Percentiles rank a stretch among this genome's conserved stretches.
Evolutionary conservation across 2,888 invertebrate species (phyloP).

Genomic region (Cyclophora albipunctata): DNA sequence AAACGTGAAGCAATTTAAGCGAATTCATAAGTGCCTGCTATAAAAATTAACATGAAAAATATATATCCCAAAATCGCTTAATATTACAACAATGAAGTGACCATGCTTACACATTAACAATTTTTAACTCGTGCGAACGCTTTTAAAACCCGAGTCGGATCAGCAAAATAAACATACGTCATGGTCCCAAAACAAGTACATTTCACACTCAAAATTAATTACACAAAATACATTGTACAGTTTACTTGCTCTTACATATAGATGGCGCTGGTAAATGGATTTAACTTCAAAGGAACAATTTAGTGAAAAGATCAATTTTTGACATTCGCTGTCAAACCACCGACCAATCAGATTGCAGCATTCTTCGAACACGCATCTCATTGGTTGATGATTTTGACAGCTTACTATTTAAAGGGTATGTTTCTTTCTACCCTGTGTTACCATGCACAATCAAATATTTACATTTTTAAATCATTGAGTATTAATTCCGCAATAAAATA

Average conservation of each 20-base stretch:
- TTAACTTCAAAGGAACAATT: slow-evolving; percentile 12
- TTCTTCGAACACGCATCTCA: too few species aligned
- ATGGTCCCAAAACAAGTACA: slow-evolving; percentile 49
- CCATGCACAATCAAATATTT: slow-evolving; percentile 42
- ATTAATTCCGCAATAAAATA: slow-evolving; percentile 21
- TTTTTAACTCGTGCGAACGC: too few species aligned
- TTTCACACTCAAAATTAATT: slow-evolving; percentile 11
- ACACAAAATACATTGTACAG: slow-evolving; percentile 34
- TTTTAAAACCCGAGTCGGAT: not conserved
- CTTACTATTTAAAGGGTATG: slow-evolving; percentile 25
- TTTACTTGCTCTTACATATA: slow-evolving; percentile 19
- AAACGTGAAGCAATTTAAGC: too few species aligned
- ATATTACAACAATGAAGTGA: not conserved
- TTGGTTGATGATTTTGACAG: too few species aligned
- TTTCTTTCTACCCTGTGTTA: slow-evolving; percentile 46
- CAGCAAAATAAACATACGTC: slow-evolving; percentile 30
- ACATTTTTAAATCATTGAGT: slow-evolving; percentile 41
- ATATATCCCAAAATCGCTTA: not conserved
- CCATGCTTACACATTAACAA: slow-evolving; percentile 1
- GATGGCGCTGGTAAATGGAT: slow-evolving; percentile 19
- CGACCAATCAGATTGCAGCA: too few species aligned
- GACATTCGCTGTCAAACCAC: too few species aligned
- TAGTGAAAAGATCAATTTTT: too few species aligned
- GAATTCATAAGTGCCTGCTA: too few species aligned
- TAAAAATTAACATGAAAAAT: too few species aligned